phyloP scores from a whole-genome alignment of 2,888 invertebrate species.

The Pristionchus mayeri region DNA sequence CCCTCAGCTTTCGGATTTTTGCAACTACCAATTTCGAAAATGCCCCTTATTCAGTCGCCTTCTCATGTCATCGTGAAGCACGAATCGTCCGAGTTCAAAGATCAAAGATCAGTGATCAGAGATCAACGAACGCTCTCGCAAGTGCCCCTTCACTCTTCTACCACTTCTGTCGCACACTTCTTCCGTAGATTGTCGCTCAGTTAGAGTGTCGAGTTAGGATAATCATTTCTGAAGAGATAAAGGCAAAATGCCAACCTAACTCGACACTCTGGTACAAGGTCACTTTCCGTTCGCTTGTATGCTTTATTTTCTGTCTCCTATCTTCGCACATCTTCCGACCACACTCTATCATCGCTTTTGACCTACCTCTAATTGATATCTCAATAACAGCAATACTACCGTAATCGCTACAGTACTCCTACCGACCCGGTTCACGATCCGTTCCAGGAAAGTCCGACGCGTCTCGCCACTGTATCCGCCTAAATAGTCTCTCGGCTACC shows the following conservation, averaged over 20 bases:
- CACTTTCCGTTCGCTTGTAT: constrained; percentile 7
- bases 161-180: neutral
- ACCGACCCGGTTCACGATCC: neutral
- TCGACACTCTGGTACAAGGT: no score
- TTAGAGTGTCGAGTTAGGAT: no score
- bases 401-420: neutral
- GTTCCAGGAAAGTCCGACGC: constrained; percentile 38
- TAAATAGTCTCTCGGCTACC: neutral
- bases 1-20: neutral
- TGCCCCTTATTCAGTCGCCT: constrained; percentile 32
- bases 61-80: constrained; percentile 21
- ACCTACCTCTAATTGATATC: neutral
- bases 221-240: no score
- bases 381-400: neutral
- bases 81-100: constrained; percentile 36
- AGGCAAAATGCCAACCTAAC: no score
- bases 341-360: neutral
- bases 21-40: neutral
- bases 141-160: neutral
- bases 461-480: constrained; percentile 38
- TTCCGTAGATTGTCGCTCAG: neutral
- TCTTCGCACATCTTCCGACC: neutral
- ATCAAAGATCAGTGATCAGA: constrained; percentile 41
- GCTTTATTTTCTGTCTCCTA: neutral
- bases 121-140: neutral